Base-by-base conservation (phyloP, 2,797 vertebrate genomes). In the Eidolon dupreanum region DNA sequence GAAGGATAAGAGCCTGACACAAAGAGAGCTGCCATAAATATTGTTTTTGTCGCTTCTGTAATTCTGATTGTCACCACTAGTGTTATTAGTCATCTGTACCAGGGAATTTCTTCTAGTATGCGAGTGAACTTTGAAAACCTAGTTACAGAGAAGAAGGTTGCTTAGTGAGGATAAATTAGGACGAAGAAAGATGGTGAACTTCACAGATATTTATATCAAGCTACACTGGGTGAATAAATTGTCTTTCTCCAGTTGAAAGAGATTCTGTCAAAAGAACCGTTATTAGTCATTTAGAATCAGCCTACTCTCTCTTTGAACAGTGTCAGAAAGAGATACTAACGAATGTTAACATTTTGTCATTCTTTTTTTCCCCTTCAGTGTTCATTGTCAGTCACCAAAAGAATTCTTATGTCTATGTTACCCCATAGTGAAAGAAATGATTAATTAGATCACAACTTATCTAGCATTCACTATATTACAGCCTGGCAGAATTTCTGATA, bases 401-500 rank as follows among this genome's bases (percentile, higher is more conserved):
- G 9, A 38, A 38, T 82, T 51, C 78, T 89, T 46, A 61, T 77
- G 75, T 79, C 65, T 75, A 33, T 61, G 22, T 92, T 84, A 73
- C 31, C 55, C 36, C 10, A 8, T 49, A 84, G 59, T 89, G 87
- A 91, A 94, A 87, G 89, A 43, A 73, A 66, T 22, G 59, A 92
- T 87, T 93, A 91, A 93, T 95, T 95, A 53, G 49, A 81, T 88
- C 79, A 68, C n/a, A 71, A 55, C 55, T 94, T 88, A 90, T 94
- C 70, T 90, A 59, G 28, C 19, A 36, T 90, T 36, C 33, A n/a
- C 28, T 61, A 4, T 15, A 24, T 83, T 57, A 53, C 9, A 87
- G 66, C 17, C 66, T 94, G 74, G 19, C 28, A 33, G 31, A 61
- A 36, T 84, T 74, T 84, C 65, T 68, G 63, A 78, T 65, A 65